Percentiles rank a stretch among this genome's conserved stretches.
Evolutionary conservation across 1,140 invertebrate species (phyloP).

Genomic region (Diabrotica virgifera): DNA sequence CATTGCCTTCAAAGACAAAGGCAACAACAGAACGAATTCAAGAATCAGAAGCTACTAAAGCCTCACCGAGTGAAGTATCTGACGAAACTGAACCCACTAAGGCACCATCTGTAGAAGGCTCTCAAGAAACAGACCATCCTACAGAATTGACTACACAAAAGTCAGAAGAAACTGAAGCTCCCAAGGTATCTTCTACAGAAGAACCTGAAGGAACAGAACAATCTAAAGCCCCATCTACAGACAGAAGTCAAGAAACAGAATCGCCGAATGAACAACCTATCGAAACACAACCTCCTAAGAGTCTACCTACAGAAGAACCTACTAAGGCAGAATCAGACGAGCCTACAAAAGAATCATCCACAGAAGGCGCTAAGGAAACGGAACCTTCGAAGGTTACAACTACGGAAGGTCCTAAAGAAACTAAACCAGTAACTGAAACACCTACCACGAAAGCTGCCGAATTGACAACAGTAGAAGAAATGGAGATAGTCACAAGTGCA

Average conservation of each 20-base stretch:
- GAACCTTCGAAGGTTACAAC: neutral
- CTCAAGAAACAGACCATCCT: neutral
- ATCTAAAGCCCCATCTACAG: slow-evolving; percentile 17
- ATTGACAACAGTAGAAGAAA: slow-evolving; percentile 28
- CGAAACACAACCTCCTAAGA: neutral
- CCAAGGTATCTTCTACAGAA: slow-evolving; percentile 6
- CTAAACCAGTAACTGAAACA: slow-evolving; percentile 20
- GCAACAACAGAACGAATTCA: neutral
- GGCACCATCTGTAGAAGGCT: neutral
- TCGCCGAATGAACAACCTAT: slow-evolving; percentile 16
- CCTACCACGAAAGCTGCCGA: slow-evolving; percentile 21
- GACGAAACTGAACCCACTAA: neutral
- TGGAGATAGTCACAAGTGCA: slow-evolving; percentile 31
- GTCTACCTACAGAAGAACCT: too few relatives aligned
- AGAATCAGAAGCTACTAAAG: neutral
- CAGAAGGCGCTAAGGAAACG: too few relatives aligned
- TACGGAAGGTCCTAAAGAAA: neutral
- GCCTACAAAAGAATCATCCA: too few relatives aligned
- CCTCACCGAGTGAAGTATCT: neutral
- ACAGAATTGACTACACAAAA: slow-evolving; percentile 12
- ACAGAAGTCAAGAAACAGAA: slow-evolving; percentile 18
- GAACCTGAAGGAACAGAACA: slow-evolving; percentile 21
- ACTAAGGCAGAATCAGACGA: too few relatives aligned
- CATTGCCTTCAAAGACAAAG: slow-evolving; percentile 20
- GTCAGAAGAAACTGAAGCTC: slow-evolving; percentile 21